Evolutionary conservation across 2,888 invertebrate species (phyloP).

Genomic region (Cataglyphis albicans): DNA sequence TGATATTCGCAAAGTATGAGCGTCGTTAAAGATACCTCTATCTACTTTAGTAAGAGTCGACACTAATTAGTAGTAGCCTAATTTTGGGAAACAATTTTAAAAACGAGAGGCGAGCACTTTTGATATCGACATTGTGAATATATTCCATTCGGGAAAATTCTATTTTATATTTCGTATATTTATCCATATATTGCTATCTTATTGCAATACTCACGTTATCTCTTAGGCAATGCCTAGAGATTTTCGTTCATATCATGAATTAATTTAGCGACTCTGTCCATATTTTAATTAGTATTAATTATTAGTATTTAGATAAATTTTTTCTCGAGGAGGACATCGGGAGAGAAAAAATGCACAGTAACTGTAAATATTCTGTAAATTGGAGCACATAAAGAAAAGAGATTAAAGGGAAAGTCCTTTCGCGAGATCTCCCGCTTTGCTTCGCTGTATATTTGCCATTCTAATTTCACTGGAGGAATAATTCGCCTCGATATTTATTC

Average conservation of each 20-base stretch:
- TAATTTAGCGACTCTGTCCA: background rate
- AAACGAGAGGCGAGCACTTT: conserved; percentile 22
- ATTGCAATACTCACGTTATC: conserved; percentile 1
- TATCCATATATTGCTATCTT: background rate
- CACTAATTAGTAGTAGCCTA: conserved; percentile 7
- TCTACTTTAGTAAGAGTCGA: conserved; percentile 12
- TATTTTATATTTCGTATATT: conserved; percentile 23
- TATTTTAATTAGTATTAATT: background rate
- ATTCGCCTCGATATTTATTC: conserved; percentile 11
- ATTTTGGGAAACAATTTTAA: conserved; percentile 33
- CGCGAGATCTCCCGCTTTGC: background rate
- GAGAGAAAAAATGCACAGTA: background rate
- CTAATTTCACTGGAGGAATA: background rate
- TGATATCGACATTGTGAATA: conserved; percentile 34
- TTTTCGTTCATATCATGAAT: background rate
- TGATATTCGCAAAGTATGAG: conserved; percentile 38
- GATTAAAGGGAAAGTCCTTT: background rate
- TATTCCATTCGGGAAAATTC: background rate
- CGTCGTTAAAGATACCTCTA: conserved; percentile 22
- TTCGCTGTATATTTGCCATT: conserved; percentile 17
- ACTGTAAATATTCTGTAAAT: conserved; percentile 37
- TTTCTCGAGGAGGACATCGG: background rate
- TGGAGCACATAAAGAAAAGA: background rate
- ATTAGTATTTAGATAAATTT: background rate
- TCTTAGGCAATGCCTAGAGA: background rate